Conservation (phyloP, 2,888 invertebrate genomes). For the Drosophila sordidula region DNA sequence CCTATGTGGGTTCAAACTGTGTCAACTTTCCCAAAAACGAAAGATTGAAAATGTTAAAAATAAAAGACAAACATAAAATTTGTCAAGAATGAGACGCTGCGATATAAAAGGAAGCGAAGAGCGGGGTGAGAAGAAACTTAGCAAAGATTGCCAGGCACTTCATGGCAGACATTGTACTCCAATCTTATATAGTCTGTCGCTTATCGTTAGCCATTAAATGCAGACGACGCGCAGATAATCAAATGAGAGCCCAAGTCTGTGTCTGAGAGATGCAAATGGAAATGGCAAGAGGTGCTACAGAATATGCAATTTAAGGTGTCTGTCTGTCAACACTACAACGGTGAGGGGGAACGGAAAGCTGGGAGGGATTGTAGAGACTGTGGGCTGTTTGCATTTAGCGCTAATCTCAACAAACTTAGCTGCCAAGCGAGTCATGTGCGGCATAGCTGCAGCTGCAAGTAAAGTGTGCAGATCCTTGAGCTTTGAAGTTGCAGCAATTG, state of each 20-base stretch:
- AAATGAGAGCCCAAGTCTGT: conserved; percentile 10
- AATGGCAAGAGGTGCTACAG: conserved; percentile 37
- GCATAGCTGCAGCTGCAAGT: conserved; percentile 17
- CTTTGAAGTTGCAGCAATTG: conserved; percentile 11
- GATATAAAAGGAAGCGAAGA: conserved; percentile 27
- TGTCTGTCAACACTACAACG: conserved; percentile 27
- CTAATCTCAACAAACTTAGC: conserved; percentile 58
- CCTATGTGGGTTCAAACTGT: conserved; percentile 64
- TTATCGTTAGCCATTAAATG: conserved; percentile 65
- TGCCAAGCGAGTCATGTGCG: conserved; percentile 31
- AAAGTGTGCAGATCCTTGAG: conserved; percentile 56
- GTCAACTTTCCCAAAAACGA: conserved; percentile 71
- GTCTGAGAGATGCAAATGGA: conserved; percentile 40
- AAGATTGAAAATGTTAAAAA: conserved; percentile 6
- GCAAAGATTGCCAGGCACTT: conserved; percentile 29
- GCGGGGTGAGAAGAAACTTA: conserved; percentile 5
- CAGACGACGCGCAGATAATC: conserved; percentile 69
- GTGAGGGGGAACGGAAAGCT: neutral
- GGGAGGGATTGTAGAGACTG: neutral
- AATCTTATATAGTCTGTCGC: conserved; percentile 31
- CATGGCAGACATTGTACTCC: conserved; percentile 33
- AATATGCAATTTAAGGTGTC: conserved; percentile 65
- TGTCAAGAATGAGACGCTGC: conserved; percentile 55
- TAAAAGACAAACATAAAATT: conserved; percentile 28
- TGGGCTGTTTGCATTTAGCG: conserved; percentile 45